Percentiles rank a stretch among this genome's conserved stretches.
These are phyloP conservation scores for Calyptommatus sinebrachiatus DNA, from an alignment of 2,113 vertebrate species.

Conservation along the genomic window DNA sequence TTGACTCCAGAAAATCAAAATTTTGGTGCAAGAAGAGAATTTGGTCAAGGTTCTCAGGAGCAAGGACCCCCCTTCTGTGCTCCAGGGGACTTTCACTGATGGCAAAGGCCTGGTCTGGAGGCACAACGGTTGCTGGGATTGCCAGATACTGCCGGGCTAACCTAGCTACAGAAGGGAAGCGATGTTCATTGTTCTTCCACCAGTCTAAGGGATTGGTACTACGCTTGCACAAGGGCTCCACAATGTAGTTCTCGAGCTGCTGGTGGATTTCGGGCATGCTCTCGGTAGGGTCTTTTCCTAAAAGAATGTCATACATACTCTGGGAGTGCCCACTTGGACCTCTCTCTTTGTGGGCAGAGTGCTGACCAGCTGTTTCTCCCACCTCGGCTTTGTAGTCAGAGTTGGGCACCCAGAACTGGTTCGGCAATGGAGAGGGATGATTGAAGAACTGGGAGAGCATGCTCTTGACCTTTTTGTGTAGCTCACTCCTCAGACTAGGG, in stretches of 20 bases:
- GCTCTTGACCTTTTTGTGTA: constrained; percentile 59
- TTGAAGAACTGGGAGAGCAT: constrained; percentile 50
- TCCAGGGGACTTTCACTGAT: constrained; percentile 35
- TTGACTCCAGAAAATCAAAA: constrained; percentile 56
- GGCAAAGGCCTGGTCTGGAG: constrained; percentile 54
- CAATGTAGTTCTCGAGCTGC: constrained; percentile 71
- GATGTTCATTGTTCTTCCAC: constrained; percentile 69
- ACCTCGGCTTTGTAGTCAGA: constrained; percentile 1
- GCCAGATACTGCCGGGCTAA: constrained; percentile 65
- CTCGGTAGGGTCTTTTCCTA: constrained; percentile 69
- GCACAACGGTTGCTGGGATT: constrained; percentile 61
- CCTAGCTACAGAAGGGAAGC: constrained; percentile 66
- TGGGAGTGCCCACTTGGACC: constrained; percentile 27
- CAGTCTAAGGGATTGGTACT: constrained; percentile 66
- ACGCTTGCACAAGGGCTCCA: constrained; percentile 69
- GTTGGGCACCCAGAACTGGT: constrained; percentile 21
- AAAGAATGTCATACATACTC: constrained; percentile 67
- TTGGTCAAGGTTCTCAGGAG: constrained; percentile 58
- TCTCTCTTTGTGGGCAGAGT: neutral
- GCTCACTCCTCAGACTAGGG: constrained; percentile 53
- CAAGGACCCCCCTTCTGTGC: constrained; percentile 57
- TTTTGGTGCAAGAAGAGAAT: constrained; percentile 72
- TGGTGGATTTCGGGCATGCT: constrained; percentile 69
- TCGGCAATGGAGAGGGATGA: neutral
- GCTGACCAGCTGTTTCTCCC: fast-evolving